A percentile compares a stretch with the other conserved stretches of the same genome.
Conservation (phyloP, 2,113 vertebrate genomes). For the Phalacrocorax brasilianus region DNA sequence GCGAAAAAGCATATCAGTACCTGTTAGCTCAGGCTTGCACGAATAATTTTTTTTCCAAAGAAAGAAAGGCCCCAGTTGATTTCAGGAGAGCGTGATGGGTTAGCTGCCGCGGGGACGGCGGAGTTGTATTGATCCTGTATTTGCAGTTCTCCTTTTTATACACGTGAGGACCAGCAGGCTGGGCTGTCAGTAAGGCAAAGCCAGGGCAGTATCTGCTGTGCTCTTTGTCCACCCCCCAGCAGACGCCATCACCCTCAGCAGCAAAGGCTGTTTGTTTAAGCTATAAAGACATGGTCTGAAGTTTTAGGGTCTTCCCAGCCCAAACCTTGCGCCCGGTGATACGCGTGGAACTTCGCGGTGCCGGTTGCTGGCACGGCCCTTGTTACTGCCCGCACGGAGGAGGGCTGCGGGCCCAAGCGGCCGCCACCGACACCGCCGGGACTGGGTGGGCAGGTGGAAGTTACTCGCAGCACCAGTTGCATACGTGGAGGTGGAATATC, state of each 20-base stretch:
- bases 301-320: background rate
- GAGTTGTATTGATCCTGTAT: rapidly evolving
- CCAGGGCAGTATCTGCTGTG: background rate
- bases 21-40: background rate
- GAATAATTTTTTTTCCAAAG: background rate
- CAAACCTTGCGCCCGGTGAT: background rate
- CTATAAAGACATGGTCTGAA: rapidly evolving
- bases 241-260: background rate
- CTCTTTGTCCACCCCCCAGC: background rate
- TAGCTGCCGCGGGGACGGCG: background rate
- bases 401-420: background rate
- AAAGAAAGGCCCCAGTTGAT: background rate
- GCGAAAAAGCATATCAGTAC: background rate
- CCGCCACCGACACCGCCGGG: background rate
- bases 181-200: background rate
- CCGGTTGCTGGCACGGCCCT: background rate
- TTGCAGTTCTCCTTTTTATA: background rate
- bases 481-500: background rate
- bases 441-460: background rate
- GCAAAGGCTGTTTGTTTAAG: background rate
- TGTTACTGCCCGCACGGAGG: rapidly evolving
- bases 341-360: rapidly evolving
- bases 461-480: background rate
- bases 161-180: rapidly evolving
- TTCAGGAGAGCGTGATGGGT: background rate